Evolutionary conservation across 1,140 invertebrate species (phyloP).

Genomic region (Pristionchus pacificus): DNA sequence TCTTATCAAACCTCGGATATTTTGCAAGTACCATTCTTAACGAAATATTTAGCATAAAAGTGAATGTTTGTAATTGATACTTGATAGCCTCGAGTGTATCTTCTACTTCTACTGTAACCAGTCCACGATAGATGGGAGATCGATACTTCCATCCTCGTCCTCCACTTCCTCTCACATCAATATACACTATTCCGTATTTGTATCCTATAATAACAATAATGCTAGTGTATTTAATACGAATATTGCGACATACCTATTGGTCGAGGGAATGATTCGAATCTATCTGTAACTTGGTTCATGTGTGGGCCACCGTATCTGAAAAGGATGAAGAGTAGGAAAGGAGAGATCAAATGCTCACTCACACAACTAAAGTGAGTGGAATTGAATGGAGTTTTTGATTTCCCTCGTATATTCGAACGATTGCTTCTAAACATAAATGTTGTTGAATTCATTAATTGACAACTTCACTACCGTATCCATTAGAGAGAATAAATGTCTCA

Average conservation of each 20-base stretch:
- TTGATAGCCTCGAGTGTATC: constrained; percentile 49
- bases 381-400: neutral
- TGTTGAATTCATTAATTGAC: neutral
- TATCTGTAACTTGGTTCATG: constrained; percentile 48
- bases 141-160: constrained; percentile 46
- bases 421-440: neutral
- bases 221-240: neutral
- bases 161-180: constrained; percentile 52
- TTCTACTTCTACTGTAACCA: constrained; percentile 56
- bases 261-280: constrained; percentile 36
- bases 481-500: neutral
- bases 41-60: neutral
- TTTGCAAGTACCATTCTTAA: constrained; percentile 27
- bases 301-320: constrained; percentile 39
- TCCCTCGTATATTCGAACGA: neutral
- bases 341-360: constrained; percentile 4
- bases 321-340: neutral
- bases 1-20: constrained; percentile 40
- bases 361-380: constrained; percentile 28
- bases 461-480: neutral
- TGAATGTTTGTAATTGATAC: constrained; percentile 11
- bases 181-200: constrained; percentile 46
- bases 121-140: constrained; percentile 48
- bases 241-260: constrained; percentile 45
- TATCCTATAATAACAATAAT: constrained; percentile 4